Percentiles rank a stretch among this genome's conserved stretches.
phyloP scores from a whole-genome alignment of 2,888 invertebrate species.

The Caenorhabditis uteleia region DNA sequence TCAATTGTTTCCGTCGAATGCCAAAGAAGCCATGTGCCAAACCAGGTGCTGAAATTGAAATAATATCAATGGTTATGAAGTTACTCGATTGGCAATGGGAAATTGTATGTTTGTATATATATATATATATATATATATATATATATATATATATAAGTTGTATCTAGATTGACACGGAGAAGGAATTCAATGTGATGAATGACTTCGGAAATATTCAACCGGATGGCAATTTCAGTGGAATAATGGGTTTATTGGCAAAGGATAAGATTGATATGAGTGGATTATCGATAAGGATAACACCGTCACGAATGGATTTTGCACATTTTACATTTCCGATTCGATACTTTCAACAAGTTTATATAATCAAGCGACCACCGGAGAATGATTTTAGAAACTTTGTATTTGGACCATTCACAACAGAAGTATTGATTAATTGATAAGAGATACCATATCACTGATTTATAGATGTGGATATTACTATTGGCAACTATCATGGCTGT shows the following conservation, averaged over 20 bases:
- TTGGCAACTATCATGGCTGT: conserved; percentile 42
- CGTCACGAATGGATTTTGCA: conserved; percentile 46
- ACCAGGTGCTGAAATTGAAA: conserved; percentile 55
- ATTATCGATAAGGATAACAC: conserved; percentile 52
- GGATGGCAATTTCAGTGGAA: conserved; percentile 50
- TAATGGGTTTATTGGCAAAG: conserved; percentile 50
- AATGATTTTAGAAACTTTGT: conserved; percentile 53
- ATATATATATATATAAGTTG: neutral
- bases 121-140: neutral
- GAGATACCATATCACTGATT: neutral
- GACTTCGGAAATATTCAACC: conserved; percentile 42
- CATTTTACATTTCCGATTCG: conserved; percentile 56
- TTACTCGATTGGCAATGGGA: conserved; percentile 58
- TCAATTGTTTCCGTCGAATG: conserved; percentile 52
- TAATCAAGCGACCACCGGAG: conserved; percentile 42
- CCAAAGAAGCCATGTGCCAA: conserved; percentile 44
- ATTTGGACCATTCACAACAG: conserved; percentile 43
- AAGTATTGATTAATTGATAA: neutral
- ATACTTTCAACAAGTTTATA: conserved; percentile 54
- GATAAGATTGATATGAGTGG: conserved; percentile 54
- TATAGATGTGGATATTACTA: conserved; percentile 40
- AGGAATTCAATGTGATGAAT: conserved; percentile 40
- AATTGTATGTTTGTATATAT: conserved; percentile 27
- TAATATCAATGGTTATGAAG: conserved; percentile 51
- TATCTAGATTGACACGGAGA: conserved; percentile 45